phyloP scores from a whole-genome alignment of 1,140 invertebrate genomes.

The Cotesia glomerata region DNA sequence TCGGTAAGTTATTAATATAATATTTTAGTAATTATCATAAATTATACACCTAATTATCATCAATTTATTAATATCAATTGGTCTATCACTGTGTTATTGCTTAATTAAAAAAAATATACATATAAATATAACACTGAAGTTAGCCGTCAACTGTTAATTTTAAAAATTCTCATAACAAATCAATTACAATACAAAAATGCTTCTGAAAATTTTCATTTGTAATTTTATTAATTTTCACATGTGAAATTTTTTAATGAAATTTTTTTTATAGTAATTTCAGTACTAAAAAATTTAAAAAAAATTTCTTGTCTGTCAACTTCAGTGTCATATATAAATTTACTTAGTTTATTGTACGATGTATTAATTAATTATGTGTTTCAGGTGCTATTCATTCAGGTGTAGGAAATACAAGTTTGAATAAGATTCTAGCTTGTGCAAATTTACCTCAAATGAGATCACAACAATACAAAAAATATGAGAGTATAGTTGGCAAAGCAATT shows the following conservation, averaged over 20 bases:
- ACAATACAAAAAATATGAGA: conserved; percentile 23
- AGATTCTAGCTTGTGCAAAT: conserved; percentile 24
- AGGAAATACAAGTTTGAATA: conserved; percentile 21
- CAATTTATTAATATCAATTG: too few species aligned
- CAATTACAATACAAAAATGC: too few species aligned
- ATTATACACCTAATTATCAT: too few species aligned
- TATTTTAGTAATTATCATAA: too few species aligned
- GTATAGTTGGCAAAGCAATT: conserved; percentile 18
- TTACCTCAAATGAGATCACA: conserved; percentile 13
- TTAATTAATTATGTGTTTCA: conserved; percentile 18
- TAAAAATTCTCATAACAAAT: not conserved
- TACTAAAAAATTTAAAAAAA: not conserved
- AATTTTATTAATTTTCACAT: too few species aligned
- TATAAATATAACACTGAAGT: too few species aligned
- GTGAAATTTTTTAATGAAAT: too few species aligned
- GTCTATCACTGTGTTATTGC: too few species aligned
- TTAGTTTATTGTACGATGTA: not conserved
- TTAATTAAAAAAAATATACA: too few species aligned
- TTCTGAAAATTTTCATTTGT: too few species aligned
- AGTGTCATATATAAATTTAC: not conserved
- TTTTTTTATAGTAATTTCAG: too few species aligned
- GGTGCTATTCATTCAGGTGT: conserved; percentile 27
- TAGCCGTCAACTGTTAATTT: not conserved
- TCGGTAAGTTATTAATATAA: too few species aligned
- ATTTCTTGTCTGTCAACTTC: not conserved